Conservation (phyloP, 2,888 invertebrate genomes). For the Camptogramma bilineatum region DNA sequence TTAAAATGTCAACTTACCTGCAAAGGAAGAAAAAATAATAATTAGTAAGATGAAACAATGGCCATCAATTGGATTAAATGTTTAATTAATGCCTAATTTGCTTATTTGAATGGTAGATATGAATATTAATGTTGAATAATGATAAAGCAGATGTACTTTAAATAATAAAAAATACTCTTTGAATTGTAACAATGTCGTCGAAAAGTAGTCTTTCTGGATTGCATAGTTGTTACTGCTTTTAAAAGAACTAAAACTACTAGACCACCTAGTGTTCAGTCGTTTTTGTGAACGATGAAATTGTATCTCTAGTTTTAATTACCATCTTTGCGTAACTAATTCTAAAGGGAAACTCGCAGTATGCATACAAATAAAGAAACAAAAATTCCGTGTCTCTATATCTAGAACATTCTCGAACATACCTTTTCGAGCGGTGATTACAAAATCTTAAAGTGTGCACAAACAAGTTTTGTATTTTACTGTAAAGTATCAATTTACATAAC, state of each 20-base stretch:
- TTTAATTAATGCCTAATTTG: constrained; percentile 7
- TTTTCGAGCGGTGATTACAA: neutral
- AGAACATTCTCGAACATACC: neutral
- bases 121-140: constrained; percentile 2
- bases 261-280: too few relatives aligned
- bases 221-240: too few relatives aligned
- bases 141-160: neutral
- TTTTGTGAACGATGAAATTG: too few relatives aligned
- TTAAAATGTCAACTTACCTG: constrained; percentile 38
- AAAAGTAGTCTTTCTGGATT: neutral
- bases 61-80: constrained; percentile 1
- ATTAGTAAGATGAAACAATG: constrained; percentile 9
- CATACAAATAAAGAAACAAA: too few relatives aligned
- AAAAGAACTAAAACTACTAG: too few relatives aligned
- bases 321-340: too few relatives aligned
- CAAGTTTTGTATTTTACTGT: constrained; percentile 19
- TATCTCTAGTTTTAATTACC: too few relatives aligned
- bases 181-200: neutral
- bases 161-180: neutral
- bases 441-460: constrained; percentile 21
- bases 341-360: too few relatives aligned
- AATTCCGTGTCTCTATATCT: too few relatives aligned
- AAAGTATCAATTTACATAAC: constrained; percentile 42
- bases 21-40: constrained; percentile 23
- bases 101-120: neutral